phyloP scores from a whole-genome alignment of 2,888 invertebrate species.

The Autographa gamma region DNA sequence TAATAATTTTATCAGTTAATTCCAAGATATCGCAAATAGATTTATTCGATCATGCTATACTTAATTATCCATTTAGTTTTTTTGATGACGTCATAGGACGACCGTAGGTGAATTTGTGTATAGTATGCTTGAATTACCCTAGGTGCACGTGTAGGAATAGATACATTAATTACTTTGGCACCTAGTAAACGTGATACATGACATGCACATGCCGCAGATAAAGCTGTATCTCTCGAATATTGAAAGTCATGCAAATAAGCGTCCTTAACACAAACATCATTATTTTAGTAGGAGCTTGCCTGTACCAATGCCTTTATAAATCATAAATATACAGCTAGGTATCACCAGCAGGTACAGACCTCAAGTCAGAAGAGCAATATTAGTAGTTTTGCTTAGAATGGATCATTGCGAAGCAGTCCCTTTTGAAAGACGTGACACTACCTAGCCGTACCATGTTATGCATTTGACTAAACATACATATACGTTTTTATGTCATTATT shows the following conservation, averaged over 20 bases:
- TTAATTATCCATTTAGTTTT: constrained; percentile 37
- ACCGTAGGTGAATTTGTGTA: constrained; percentile 32
- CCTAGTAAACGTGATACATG: neutral
- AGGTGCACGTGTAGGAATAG: constrained; percentile 10
- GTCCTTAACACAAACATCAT: neutral
- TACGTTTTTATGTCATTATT: neutral
- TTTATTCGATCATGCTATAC: constrained; percentile 45
- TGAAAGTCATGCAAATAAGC: neutral
- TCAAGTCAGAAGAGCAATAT: neutral
- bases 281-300: neutral
- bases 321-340: too few species aligned
- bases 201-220: neutral
- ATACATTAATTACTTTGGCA: neutral
- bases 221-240: neutral
- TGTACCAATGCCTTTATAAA: neutral
- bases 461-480: neutral
- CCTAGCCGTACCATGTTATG: too few species aligned
- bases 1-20: constrained; percentile 59
- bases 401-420: neutral
- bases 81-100: constrained; percentile 23
- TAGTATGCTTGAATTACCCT: constrained; percentile 13
- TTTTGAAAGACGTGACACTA: too few species aligned
- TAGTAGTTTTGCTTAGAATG: neutral
- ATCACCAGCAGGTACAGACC: too few species aligned
- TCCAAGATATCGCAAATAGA: constrained; percentile 43